Base-by-base conservation (phyloP, 2,888 invertebrate genomes). In the Lycocerus yunnanus region DNA sequence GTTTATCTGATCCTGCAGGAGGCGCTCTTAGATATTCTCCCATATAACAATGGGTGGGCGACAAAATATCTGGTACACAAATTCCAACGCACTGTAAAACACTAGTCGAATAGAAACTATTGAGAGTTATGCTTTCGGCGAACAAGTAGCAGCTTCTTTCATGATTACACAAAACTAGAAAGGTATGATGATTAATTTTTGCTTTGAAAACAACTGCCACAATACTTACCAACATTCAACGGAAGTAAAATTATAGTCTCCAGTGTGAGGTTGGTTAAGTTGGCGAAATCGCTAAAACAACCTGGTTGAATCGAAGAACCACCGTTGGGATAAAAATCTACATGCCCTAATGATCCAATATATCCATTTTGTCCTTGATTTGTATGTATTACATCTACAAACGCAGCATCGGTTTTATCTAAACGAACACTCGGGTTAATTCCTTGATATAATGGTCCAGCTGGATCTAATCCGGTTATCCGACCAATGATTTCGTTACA, bases 241-340 rank as follows among this genome's bases (percentile, higher is more conserved):
- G 72, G 72, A 15, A 58, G n/a, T 15, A 43, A 15, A 3, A 58
- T 11, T 11, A 72, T 15, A 10, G 24, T 13, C 2, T 20, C 18
- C 4, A 15, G 0, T 21, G 61, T 61, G 11, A 27, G 11, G 21
- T 43, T 60, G 2, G 43, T 43, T 0, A 43, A n/a, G 43, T 43
- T 43, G 5, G 43, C n/a, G 6, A 43, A 43, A 43, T n/a, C 43
- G 43, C 43, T 43, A 43, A 3, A 2, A 58, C 73, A 73, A 1
- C 70, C 61, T 2, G 61, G 43, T 60, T 73, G 73, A 15, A 18
- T 24, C 1, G n/a, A n/a, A n/a, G 20, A 10, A 9, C 73, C 73
- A 61, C 73, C 66, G 13, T 73, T 73, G 3, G 66, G 66, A 20
- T 61, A 70, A 66, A 73, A 73, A 16, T 73, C 73, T 20, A 21